Percentiles rank a stretch among this genome's conserved stretches.
phyloP scores from a whole-genome alignment of 2,888 invertebrate species.

The Epirrhoe tristata region DNA sequence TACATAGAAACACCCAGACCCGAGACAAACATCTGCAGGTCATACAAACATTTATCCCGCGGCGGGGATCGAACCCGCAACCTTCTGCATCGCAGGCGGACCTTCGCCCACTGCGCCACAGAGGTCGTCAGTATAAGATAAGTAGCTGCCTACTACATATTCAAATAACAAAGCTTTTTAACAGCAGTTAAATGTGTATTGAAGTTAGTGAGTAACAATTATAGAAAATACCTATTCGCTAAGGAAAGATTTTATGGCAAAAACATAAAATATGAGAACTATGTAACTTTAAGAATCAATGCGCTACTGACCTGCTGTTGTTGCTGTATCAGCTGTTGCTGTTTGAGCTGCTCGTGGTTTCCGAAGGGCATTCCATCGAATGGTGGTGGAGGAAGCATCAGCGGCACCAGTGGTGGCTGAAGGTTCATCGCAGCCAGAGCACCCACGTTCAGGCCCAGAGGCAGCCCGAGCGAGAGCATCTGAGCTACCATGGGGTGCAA shows the following conservation, averaged over 20 bases:
- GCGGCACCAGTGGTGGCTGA: slow-evolving; percentile 95
- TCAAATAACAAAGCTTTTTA: too few species aligned
- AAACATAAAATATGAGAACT: neutral
- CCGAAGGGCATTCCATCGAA: slow-evolving; percentile 88
- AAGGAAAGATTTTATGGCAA: neutral
- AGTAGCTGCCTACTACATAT: too few species aligned
- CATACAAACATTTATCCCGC: too few species aligned
- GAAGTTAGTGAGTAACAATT: too few species aligned
- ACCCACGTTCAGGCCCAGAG: slow-evolving; percentile 91
- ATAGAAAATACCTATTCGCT: too few species aligned
- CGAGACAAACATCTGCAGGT: too few species aligned
- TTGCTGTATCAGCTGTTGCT: slow-evolving; percentile 90
- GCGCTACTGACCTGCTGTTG: slow-evolving; percentile 86
- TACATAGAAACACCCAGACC: too few species aligned
- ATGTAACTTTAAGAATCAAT: neutral
- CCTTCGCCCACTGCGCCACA: too few species aligned
- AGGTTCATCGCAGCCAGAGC: slow-evolving; percentile 97
- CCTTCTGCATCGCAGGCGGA: too few species aligned
- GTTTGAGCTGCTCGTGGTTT: slow-evolving; percentile 88
- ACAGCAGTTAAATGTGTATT: too few species aligned
- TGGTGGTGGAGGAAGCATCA: slow-evolving; percentile 94
- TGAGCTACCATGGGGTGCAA: slow-evolving; percentile 96
- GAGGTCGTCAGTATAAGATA: too few species aligned
- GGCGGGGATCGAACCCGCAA: too few species aligned
- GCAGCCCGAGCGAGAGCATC: slow-evolving; percentile 93